A percentile compares a stretch with the other conserved stretches of the same genome.
These are phyloP conservation scores for Melospiza georgiana DNA, from an alignment of 2,113 vertebrate species.

Conservation along the genomic window DNA sequence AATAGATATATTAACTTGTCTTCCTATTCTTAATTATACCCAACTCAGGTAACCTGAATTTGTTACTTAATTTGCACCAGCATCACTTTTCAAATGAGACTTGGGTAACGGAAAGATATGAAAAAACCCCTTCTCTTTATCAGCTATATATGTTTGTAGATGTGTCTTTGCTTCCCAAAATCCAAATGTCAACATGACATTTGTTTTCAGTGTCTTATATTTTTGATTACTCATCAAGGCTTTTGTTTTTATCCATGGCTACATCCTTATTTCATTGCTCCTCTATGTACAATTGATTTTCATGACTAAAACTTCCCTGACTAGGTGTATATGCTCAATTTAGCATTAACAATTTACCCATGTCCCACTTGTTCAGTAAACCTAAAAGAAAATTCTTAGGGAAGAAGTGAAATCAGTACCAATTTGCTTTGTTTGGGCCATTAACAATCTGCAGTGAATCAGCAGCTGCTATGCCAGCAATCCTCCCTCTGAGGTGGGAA, in stretches of 20 bases:
- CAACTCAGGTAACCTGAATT: neutral
- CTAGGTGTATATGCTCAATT: no score
- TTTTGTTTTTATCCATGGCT: neutral
- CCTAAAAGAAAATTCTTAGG: neutral
- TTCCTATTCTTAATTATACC: neutral
- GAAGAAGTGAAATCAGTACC: neutral
- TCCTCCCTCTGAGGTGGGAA: neutral
- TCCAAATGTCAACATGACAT: neutral
- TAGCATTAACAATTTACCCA: neutral
- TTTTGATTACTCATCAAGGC: neutral
- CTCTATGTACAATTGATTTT: neutral
- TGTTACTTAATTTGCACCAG: neutral
- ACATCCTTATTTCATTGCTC: neutral
- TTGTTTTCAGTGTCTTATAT: neutral
- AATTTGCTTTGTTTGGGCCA: neutral
- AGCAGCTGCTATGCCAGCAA: neutral
- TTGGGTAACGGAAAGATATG: neutral
- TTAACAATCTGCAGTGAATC: neutral
- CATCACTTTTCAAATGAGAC: neutral
- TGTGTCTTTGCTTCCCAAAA: neutral
- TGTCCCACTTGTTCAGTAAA: neutral
- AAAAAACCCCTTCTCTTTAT: fast-evolving
- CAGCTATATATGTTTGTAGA: neutral
- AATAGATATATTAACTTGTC: neutral
- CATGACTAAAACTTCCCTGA: neutral